A percentile compares a stretch with the other conserved stretches of the same genome.
Conservation (phyloP, 2,797 vertebrate genomes). For the Gouania willdenowi region DNA sequence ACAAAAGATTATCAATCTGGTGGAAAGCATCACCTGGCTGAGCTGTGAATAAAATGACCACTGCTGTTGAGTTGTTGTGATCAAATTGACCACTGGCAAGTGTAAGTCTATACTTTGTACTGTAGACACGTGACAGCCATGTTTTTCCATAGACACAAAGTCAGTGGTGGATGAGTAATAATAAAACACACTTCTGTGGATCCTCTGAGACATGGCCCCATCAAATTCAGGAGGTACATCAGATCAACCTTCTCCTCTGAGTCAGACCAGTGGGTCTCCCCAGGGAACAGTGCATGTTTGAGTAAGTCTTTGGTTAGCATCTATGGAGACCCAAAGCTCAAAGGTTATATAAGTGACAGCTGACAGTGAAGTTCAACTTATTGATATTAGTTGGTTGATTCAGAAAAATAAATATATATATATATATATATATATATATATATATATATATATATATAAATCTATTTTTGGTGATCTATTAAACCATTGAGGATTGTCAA, state of each 20-base stretch:
- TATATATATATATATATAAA: too few relatives aligned
- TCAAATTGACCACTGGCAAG: too few relatives aligned
- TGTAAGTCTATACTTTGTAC: too few relatives aligned
- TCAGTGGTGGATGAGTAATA: conserved; percentile 52
- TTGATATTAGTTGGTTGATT: conserved; percentile 10
- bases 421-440: too few relatives aligned
- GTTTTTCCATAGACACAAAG: too few relatives aligned
- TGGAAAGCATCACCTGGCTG: conserved; percentile 29
- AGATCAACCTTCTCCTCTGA: conserved; percentile 18
- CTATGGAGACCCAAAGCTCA: not conserved
- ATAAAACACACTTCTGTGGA: conserved; percentile 50
- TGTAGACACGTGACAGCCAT: too few relatives aligned
- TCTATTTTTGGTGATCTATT: conserved; percentile 7
- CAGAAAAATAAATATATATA: not conserved
- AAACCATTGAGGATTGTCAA: conserved; percentile 7
- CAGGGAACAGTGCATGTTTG: conserved; percentile 6
- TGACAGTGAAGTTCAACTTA: conserved; percentile 30
- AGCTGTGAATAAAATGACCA: conserved; percentile 48
- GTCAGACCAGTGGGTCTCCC: conserved; percentile 18
- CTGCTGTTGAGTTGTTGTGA: not conserved
- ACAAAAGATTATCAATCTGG: conserved; percentile 13
- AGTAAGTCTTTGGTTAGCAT: conserved; percentile 3
- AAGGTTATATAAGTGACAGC: conserved; percentile 24
- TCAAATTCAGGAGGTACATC: conserved; percentile 33
- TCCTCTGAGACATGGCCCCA: conserved; percentile 51